phyloP scores from a whole-genome alignment of 2,797 vertebrate species.

The Chiloscyllium punctatum region DNA sequence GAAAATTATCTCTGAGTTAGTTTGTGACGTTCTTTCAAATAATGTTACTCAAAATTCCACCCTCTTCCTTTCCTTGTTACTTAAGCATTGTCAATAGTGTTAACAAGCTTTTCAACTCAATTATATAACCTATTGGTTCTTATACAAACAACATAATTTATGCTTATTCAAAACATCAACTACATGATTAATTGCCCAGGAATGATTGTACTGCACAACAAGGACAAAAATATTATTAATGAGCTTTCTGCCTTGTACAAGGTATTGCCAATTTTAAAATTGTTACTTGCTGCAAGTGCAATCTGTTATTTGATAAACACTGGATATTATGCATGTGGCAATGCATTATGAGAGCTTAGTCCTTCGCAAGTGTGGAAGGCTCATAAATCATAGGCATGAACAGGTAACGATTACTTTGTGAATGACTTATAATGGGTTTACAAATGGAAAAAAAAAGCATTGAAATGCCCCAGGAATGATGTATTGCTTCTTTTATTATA shows the following conservation, averaged over 20 bases:
- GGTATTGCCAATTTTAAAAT: constrained; percentile 17
- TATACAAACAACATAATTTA: constrained; percentile 32
- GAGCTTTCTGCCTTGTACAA: not conserved
- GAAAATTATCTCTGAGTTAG: not conserved
- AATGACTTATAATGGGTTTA: constrained; percentile 32
- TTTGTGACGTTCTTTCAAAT: not conserved
- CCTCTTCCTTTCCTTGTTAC: not conserved
- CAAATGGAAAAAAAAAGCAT: not conserved
- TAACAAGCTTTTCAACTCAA: constrained; percentile 21
- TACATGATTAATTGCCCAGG: not conserved
- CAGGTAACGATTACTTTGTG: constrained; percentile 20
- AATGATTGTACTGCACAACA: not conserved
- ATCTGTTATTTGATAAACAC: constrained; percentile 29
- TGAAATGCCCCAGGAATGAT: not conserved
- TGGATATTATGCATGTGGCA: constrained; percentile 27
- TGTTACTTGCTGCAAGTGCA: not conserved
- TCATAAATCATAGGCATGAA: constrained; percentile 17
- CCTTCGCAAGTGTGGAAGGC: not conserved
- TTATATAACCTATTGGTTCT: not conserved
- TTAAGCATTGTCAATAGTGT: not conserved
- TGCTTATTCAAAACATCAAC: constrained; percentile 25
- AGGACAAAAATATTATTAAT: constrained; percentile 16
- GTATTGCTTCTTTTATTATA: constrained; percentile 21
- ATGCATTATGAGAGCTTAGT: not conserved
- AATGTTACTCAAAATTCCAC: not conserved